A percentile compares a stretch with the other conserved stretches of the same genome.
phyloP scores from a whole-genome alignment of 2,113 vertebrate genomes.

The Onychostruthus taczanowskii region DNA sequence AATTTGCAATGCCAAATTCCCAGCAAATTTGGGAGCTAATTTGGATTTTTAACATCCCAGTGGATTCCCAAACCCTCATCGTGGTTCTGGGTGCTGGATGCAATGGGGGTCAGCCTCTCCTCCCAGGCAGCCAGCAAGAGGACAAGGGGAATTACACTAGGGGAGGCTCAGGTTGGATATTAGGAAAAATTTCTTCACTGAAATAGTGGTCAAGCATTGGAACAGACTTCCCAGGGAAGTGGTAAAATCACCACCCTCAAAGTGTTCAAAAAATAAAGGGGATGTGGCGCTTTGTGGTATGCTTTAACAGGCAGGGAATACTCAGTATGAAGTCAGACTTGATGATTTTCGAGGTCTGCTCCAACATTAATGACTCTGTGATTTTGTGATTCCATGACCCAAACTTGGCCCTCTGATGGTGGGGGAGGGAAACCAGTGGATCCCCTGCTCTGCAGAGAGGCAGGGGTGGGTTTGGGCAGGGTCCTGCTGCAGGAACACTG shows the following conservation, averaged over 20 bases:
- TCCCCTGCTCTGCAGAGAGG: not conserved
- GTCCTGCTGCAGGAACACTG: not conserved
- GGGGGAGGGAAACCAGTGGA: not conserved
- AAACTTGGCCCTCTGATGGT: not conserved
- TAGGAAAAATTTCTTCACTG: not conserved
- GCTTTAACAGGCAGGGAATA: not conserved
- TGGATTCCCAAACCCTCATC: not conserved
- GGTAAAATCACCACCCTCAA: not conserved
- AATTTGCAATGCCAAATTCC: not conserved
- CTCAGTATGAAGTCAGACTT: not conserved
- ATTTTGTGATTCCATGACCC: not conserved
- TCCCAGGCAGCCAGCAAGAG: not conserved
- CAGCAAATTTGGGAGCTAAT: not conserved
- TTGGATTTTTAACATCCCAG: not conserved
- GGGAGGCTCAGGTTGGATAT: not conserved
- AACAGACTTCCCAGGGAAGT: not conserved
- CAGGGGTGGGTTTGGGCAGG: not conserved
- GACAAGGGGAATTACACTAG: not conserved
- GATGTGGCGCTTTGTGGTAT: not conserved
- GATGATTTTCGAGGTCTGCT: not conserved
- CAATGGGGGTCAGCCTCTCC: fast-evolving
- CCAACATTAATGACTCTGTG: not conserved
- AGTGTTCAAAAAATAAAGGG: not conserved
- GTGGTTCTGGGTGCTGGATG: not conserved
- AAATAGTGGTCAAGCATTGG: not conserved